Evolutionary conservation across 1,140 invertebrate species (phyloP).

Genomic region (Heliothis subflexa): DNA sequence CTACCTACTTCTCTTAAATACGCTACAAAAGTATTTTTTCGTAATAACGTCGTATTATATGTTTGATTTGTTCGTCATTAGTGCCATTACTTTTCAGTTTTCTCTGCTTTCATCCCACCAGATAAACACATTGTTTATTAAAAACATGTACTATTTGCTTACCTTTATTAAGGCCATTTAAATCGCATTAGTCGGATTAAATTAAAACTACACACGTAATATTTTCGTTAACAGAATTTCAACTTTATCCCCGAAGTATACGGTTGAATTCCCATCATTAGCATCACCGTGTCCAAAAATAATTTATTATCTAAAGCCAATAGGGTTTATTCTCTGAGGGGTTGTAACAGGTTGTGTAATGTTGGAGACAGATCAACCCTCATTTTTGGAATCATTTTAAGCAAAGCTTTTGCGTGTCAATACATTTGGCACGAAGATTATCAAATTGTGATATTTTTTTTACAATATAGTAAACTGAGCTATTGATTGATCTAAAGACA

Average conservation of each 20-base stretch:
- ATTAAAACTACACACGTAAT: conserved; percentile 50
- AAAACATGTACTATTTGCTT: conserved; percentile 50
- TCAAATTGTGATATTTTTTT: not conserved
- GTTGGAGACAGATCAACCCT: conserved; percentile 60
- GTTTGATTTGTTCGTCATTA: no score
- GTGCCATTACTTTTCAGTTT: no score
- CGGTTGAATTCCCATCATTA: conserved; percentile 32
- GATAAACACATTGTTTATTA: conserved; percentile 44
- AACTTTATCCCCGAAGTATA: conserved; percentile 1
- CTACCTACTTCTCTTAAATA: no score
- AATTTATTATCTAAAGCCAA: conserved; percentile 58
- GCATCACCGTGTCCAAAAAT: conserved; percentile 35
- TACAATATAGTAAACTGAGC: not conserved
- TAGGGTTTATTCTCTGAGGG: conserved; percentile 49
- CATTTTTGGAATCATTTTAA: conserved; percentile 62
- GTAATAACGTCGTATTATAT: not conserved
- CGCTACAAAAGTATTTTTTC: no score
- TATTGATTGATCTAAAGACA: not conserved
- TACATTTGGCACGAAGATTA: conserved; percentile 35
- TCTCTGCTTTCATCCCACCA: not conserved
- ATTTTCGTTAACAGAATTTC: not conserved
- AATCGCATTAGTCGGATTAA: conserved; percentile 61
- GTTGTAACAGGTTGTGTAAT: conserved; percentile 64
- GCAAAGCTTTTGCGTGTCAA: conserved; percentile 46
- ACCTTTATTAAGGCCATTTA: conserved; percentile 56